Evolutionary conservation across 2,113 vertebrate genomes (phyloP).

Genomic region (Alexandromys fortis): DNA sequence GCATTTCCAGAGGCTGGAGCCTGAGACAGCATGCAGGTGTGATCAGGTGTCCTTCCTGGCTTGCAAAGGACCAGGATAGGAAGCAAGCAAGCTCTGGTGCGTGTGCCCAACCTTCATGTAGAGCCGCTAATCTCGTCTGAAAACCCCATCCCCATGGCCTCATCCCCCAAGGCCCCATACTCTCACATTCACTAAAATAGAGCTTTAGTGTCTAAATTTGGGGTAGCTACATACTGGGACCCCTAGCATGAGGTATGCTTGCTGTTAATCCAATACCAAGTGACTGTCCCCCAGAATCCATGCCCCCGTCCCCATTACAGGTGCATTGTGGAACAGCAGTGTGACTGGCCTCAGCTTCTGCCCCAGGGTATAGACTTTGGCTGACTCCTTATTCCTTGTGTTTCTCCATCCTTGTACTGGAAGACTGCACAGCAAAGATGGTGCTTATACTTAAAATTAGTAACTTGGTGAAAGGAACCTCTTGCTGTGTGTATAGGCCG

Average conservation of each 20-base stretch:
- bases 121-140: background rate
- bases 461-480: background rate
- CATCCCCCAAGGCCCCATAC: background rate
- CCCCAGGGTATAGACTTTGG: background rate
- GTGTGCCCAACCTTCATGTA: background rate
- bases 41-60: background rate
- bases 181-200: no score
- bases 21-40: background rate
- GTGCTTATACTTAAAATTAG: background rate
- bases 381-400: background rate
- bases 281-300: background rate
- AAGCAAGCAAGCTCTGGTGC: background rate
- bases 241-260: background rate
- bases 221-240: background rate
- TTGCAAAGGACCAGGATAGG: background rate
- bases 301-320: background rate
- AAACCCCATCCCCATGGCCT: background rate
- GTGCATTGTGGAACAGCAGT: background rate
- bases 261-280: background rate
- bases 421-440: background rate
- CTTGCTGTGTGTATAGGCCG: background rate
- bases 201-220: background rate
- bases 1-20: background rate
- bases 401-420: background rate
- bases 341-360: background rate